Evolutionary conservation across 2,113 vertebrate species (phyloP), one percentile per base, ranked within the genome.

Genomic region (Lepus europaeus): DNA sequence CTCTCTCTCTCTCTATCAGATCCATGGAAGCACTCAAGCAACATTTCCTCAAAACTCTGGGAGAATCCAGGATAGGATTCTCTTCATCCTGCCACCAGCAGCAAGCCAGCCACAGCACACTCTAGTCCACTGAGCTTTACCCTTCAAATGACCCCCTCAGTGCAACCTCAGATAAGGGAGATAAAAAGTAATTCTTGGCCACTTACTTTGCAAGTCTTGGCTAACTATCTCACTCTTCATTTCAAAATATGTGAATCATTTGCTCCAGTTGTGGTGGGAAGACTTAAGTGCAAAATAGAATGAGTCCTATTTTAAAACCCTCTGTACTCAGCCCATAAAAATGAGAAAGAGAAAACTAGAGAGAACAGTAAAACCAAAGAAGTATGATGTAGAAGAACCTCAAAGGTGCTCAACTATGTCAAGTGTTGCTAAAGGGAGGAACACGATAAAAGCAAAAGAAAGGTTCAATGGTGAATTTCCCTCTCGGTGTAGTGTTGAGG

Each of bases 231-330:
- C 51, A 86, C 36, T 87, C 31, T 49, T 81, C 31, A 80, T 36
- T 81, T 93, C n/a, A 63, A 83, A 88, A 70, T n/a, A 29, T 70
- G 70, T 9, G 51, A 33, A 74, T 76, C 51, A 53, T 91, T 94
- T 73, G 39, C 14, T 81, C 36, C 25, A 17, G 66, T 72, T 22
- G 3, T 39, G 19, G 66, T 82, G 53, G 4, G 23, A 82, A 87
- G 53, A 74, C 22, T 64, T 92, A 39, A 87, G 80, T 45, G 89
- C 53, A 87, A 90, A 92, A 45, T 36, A 64, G 51, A 14, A 33
- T 51, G 22, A 61, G 4, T 74, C 25, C 51, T 89, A 16, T 87
- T 82, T 61, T 85, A 39, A 63, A 89, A 69, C n/a, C 66, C 64
- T 49, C 45, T 56, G 78, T 19, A 53, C 31, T 27, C 39, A 72